phyloP scores from a whole-genome alignment of 2,888 invertebrate genomes.

The Phengaris arion region DNA sequence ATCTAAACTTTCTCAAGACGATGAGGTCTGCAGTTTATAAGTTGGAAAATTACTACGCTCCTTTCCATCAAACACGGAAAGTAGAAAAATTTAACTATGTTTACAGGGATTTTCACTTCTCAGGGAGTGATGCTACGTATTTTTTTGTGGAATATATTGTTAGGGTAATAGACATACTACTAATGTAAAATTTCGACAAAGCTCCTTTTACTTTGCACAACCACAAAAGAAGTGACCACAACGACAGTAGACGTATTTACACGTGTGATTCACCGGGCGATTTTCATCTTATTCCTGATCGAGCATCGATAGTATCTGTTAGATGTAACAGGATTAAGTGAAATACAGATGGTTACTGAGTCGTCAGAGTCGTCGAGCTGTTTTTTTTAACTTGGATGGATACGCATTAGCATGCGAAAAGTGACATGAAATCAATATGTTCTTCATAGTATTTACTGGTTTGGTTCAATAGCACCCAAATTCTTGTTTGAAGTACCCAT shows the following conservation, averaged over 20 bases:
- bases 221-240: neutral
- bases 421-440: neutral
- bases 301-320: too few species aligned
- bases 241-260: too few species aligned
- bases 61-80: constrained; percentile 31
- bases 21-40: constrained; percentile 65
- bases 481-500: neutral
- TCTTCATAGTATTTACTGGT: neutral
- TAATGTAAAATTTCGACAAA: too few species aligned
- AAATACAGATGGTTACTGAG: neutral
- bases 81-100: constrained; percentile 6
- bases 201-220: too few species aligned
- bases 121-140: neutral
- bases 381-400: neutral
- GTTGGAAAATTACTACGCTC: constrained; percentile 65
- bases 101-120: constrained; percentile 30
- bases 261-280: too few species aligned
- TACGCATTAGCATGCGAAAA: neutral
- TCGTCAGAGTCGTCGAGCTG: too few species aligned
- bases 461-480: neutral
- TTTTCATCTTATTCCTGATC: too few species aligned
- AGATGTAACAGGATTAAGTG: too few species aligned
- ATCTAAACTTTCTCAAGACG: constrained; percentile 69
- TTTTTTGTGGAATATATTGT: neutral
- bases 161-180: too few species aligned